phyloP scores from a whole-genome alignment of 2,888 invertebrate species.

The Diplolepis rosae region DNA sequence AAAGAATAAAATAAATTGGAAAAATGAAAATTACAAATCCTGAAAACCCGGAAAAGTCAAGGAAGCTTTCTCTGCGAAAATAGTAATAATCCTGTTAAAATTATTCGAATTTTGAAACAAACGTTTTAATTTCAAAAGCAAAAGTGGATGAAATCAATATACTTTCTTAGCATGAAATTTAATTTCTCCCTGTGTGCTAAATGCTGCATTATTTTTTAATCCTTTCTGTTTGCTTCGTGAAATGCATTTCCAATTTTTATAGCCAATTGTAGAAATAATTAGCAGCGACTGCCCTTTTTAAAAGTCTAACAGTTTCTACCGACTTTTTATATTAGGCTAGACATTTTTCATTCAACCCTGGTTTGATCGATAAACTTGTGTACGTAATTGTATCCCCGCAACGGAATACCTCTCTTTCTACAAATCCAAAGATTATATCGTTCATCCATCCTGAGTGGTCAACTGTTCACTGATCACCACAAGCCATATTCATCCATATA shows the following conservation, averaged over 20 bases:
- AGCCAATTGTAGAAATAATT: neutral
- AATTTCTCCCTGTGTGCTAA: too few species aligned
- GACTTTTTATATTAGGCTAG: neutral
- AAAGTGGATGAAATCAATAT: too few species aligned
- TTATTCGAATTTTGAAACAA: too few species aligned
- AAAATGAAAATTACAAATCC: too few species aligned
- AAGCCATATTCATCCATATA: neutral
- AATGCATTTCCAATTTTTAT: neutral
- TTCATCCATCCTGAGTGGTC: constrained; percentile 5
- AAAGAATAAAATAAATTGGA: too few species aligned
- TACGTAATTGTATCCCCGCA: constrained; percentile 23
- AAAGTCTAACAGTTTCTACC: neutral
- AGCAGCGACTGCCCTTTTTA: neutral
- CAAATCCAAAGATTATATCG: neutral
- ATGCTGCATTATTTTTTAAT: neutral
- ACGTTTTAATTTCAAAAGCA: too few species aligned
- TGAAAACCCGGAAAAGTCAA: too few species aligned
- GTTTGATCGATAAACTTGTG: constrained; percentile 23
- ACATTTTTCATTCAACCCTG: constrained; percentile 6
- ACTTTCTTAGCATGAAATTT: too few species aligned
- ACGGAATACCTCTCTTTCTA: neutral
- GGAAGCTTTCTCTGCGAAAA: too few species aligned
- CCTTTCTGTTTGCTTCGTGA: neutral
- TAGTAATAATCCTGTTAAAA: too few species aligned
- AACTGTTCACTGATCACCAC: neutral